Conservation (phyloP, 1,140 invertebrate genomes). For the Paralvinella palmiformis region DNA sequence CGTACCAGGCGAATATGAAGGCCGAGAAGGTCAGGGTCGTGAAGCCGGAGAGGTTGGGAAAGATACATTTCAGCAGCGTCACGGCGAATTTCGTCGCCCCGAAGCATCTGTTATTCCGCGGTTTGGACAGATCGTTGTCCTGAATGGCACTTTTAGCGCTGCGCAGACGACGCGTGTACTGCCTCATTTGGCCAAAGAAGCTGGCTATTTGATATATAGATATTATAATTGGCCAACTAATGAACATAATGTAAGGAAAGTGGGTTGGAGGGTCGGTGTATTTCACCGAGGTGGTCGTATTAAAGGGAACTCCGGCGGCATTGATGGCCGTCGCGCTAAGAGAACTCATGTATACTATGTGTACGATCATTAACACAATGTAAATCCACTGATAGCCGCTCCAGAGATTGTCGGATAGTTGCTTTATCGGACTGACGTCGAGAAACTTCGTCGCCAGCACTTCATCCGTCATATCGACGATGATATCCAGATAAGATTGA, state of each 20-base stretch:
- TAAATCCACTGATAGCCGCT: slow-evolving; percentile 22
- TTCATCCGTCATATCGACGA: slow-evolving; percentile 15
- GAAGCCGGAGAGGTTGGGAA: neutral
- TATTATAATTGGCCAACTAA: slow-evolving; percentile 1
- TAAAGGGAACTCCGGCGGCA: neutral
- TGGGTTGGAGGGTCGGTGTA: neutral
- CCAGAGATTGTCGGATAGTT: slow-evolving; percentile 21
- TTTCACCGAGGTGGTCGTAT: neutral
- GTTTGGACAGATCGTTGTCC: too few species aligned
- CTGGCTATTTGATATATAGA: too few species aligned
- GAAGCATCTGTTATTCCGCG: too few species aligned
- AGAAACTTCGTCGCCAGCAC: slow-evolving; percentile 18
- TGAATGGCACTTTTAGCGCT: too few species aligned
- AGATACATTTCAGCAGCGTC: too few species aligned
- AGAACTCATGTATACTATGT: slow-evolving; percentile 21
- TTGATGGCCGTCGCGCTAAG: slow-evolving; percentile 4
- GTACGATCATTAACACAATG: slow-evolving; percentile 13
- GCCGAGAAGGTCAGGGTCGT: slow-evolving; percentile 4
- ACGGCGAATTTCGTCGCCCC: too few species aligned
- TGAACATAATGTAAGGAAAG: too few species aligned
- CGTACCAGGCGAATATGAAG: slow-evolving; percentile 13
- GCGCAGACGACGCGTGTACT: too few species aligned
- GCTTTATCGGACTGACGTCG: slow-evolving; percentile 16
- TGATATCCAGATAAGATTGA: slow-evolving; percentile 15
- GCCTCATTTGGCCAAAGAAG: too few species aligned